Evolutionary conservation across 2,888 invertebrate genomes (phyloP).

Genomic region (Cosmia pyralina): DNA sequence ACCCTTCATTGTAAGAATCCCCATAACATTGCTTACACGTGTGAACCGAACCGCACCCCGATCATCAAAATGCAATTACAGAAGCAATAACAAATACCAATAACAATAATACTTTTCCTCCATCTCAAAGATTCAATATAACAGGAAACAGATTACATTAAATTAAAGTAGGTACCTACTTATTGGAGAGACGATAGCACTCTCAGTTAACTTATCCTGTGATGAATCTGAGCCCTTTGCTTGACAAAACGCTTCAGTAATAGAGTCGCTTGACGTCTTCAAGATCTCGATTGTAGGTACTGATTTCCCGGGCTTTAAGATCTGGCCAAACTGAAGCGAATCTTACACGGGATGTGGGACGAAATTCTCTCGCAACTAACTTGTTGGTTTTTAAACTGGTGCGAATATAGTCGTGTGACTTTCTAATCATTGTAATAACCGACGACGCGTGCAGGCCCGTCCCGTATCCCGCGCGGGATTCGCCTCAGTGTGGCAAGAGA

Average conservation of each 20-base stretch:
- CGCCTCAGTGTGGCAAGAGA: too few relatives aligned
- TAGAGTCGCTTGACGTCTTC: conserved; percentile 31
- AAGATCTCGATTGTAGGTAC: conserved; percentile 10
- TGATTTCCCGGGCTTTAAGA: conserved; percentile 15
- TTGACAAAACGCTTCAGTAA: conserved; percentile 47
- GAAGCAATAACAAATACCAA: conserved; percentile 50
- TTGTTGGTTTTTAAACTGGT: not conserved
- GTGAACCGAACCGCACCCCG: conserved; percentile 4
- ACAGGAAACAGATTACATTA: conserved; percentile 43
- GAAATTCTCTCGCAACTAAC: not conserved
- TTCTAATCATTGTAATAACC: not conserved
- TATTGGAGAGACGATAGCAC: conserved; percentile 32
- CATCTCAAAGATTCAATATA: conserved; percentile 50
- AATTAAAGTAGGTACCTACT: conserved; percentile 30
- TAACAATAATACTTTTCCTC: conserved; percentile 43
- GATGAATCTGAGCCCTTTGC: conserved; percentile 48
- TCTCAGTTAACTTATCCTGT: conserved; percentile 47
- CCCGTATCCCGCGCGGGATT: not conserved
- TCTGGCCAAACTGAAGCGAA: not conserved
- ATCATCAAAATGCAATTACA: conserved; percentile 54
- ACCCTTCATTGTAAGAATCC: not conserved
- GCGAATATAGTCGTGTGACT: not conserved
- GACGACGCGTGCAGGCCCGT: not conserved
- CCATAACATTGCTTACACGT: conserved; percentile 20
- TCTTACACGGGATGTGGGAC: not conserved